phyloP scores from a whole-genome alignment of 1,140 invertebrate genomes.

The Lepidurus packardi region DNA sequence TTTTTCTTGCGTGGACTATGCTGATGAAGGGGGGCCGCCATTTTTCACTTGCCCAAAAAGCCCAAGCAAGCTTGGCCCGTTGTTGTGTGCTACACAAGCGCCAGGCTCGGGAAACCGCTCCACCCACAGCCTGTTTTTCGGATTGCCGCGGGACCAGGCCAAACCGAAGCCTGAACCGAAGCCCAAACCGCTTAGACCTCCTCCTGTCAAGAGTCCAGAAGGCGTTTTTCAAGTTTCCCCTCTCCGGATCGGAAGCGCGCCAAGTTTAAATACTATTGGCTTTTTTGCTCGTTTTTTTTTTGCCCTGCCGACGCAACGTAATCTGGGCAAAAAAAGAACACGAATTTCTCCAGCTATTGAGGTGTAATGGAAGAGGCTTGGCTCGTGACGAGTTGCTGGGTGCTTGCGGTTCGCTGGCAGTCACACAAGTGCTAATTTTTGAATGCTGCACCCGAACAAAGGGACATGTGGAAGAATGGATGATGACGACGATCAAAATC shows the following conservation, averaged over 20 bases:
- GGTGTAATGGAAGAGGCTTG: neutral
- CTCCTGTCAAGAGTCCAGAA: neutral
- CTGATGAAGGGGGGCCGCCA: conserved; percentile 33
- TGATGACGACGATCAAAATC: conserved; percentile 22
- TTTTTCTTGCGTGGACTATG: conserved; percentile 35
- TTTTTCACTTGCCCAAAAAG: conserved; percentile 31
- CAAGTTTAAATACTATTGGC: neutral
- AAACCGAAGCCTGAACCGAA: neutral
- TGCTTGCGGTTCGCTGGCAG: conserved; percentile 15
- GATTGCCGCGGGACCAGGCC: conserved; percentile 11
- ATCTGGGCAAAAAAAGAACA: neutral
- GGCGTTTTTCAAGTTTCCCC: neutral
- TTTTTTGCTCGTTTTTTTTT: neutral
- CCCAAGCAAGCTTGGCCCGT: conserved; percentile 20
- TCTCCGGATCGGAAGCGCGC: neutral
- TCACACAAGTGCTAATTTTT: conserved; percentile 28
- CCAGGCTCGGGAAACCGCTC: conserved; percentile 16
- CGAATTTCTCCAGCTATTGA: neutral
- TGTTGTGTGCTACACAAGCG: conserved; percentile 5
- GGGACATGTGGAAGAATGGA: conserved; percentile 12
- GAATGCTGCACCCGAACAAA: conserved; percentile 7
- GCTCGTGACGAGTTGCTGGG: neutral
- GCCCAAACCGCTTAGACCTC: neutral
- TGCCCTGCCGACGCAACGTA: neutral
- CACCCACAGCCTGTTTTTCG: conserved; percentile 4